Conservation (phyloP, 1,140 invertebrate species). For the Pachyrhynchus sulphureomaculatus region DNA sequence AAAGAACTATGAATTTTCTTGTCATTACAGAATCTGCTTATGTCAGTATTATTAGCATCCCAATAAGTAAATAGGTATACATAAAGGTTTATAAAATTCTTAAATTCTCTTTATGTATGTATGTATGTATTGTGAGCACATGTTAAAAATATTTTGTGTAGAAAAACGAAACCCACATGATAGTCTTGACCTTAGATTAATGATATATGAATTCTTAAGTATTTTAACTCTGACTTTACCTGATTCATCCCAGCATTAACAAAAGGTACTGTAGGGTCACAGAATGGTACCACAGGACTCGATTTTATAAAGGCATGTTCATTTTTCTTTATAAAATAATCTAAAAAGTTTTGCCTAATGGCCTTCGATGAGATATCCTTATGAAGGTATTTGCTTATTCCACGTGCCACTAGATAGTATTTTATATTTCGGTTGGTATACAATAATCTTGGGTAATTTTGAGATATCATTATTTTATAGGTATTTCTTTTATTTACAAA, state of each 20-base stretch:
- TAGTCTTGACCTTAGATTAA: too few species aligned
- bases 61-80: too few species aligned
- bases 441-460: background rate
- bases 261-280: conserved; percentile 86
- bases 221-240: conserved; percentile 61
- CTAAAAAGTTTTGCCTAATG: conserved; percentile 67
- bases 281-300: conserved; percentile 85
- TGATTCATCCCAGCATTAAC: conserved; percentile 99
- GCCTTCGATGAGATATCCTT: conserved; percentile 43
- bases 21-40: too few species aligned
- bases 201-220: too few species aligned
- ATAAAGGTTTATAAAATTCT: too few species aligned
- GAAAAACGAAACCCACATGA: too few species aligned
- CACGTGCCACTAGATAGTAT: conserved; percentile 3
- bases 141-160: too few species aligned
- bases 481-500: conserved; percentile 16
- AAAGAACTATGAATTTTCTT: too few species aligned
- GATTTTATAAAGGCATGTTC: conserved; percentile 80
- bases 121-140: too few species aligned
- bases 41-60: too few species aligned
- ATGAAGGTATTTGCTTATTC: conserved; percentile 36
- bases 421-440: background rate
- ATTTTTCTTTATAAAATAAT: conserved; percentile 72
- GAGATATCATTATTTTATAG: background rate
- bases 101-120: too few species aligned